Evolutionary conservation across 2,888 invertebrate genomes (phyloP).

Genomic region (Zygogramma bicolorata): DNA sequence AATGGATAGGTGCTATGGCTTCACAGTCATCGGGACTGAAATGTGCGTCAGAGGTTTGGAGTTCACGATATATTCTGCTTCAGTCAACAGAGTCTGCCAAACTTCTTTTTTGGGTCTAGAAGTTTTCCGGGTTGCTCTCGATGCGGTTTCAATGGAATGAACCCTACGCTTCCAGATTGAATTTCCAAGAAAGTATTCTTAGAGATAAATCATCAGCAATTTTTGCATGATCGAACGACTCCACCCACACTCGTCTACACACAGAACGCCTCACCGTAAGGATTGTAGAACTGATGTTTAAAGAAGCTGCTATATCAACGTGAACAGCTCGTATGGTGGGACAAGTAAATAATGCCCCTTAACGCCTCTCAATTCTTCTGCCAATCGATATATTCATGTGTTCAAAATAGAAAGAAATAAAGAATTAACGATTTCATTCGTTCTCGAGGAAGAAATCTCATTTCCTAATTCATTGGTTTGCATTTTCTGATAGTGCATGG

Average conservation of each 20-base stretch:
- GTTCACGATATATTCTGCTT: neutral
- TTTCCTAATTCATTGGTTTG: neutral
- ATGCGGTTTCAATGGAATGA: neutral
- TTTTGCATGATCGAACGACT: neutral
- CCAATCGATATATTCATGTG: neutral
- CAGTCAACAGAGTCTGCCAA: neutral
- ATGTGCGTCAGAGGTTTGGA: neutral
- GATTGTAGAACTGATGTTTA: neutral
- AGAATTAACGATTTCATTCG: neutral
- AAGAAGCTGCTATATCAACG: neutral
- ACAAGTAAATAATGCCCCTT: too few species aligned
- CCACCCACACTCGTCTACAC: neutral
- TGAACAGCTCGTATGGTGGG: neutral
- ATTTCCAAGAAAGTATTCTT: neutral
- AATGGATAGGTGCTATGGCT: neutral
- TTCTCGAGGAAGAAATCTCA: neutral
- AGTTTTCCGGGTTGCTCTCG: too few species aligned
- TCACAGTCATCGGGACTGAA: neutral
- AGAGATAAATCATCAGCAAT: neutral
- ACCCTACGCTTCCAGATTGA: neutral
- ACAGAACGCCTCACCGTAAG: neutral
- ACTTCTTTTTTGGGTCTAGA: neutral
- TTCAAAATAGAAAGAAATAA: neutral
- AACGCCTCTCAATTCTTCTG: neutral
- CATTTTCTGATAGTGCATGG: neutral